phyloP scores from a whole-genome alignment of 2,797 vertebrate species.

The Gallinago solitaria region DNA sequence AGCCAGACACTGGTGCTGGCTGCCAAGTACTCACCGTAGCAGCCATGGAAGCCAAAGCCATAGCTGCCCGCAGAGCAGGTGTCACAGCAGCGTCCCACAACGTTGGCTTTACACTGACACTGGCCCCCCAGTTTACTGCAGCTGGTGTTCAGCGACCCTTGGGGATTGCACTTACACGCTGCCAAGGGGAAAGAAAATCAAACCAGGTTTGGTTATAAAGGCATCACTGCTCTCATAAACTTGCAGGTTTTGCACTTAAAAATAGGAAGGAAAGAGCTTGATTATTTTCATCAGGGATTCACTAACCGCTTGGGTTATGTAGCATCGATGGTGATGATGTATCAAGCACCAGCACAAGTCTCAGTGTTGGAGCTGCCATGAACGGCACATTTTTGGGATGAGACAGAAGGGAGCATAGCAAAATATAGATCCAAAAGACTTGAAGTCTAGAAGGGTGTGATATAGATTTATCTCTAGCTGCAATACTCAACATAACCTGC shows the following conservation, averaged over 20 bases:
- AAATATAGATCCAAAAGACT: not conserved
- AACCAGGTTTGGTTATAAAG: not conserved
- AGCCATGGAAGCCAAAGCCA: conserved; percentile 82
- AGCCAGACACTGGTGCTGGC: not conserved
- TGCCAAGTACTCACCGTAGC: conserved; percentile 75
- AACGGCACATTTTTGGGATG: not conserved
- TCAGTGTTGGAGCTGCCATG: not conserved
- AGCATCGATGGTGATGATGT: not conserved
- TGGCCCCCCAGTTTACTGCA: conserved; percentile 85
- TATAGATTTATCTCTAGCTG: not conserved
- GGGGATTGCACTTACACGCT: conserved; percentile 85
- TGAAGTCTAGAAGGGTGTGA: not conserved
- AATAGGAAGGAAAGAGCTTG: not conserved
- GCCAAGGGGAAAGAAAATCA: conserved; percentile 10
- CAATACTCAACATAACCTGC: not conserved
- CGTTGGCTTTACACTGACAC: conserved; percentile 85
- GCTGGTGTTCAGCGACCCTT: conserved; percentile 74
- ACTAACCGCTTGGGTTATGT: not conserved
- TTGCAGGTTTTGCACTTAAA: not conserved
- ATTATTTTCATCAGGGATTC: not conserved
- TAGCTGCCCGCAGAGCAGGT: conserved; percentile 83
- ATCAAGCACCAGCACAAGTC: not conserved
- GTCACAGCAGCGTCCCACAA: conserved; percentile 86
- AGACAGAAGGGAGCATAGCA: not conserved
- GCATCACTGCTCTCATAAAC: not conserved